Conservation (phyloP, 92 coral and sea anemone genomes). For the Parazoanthus atlanticus region DNA sequence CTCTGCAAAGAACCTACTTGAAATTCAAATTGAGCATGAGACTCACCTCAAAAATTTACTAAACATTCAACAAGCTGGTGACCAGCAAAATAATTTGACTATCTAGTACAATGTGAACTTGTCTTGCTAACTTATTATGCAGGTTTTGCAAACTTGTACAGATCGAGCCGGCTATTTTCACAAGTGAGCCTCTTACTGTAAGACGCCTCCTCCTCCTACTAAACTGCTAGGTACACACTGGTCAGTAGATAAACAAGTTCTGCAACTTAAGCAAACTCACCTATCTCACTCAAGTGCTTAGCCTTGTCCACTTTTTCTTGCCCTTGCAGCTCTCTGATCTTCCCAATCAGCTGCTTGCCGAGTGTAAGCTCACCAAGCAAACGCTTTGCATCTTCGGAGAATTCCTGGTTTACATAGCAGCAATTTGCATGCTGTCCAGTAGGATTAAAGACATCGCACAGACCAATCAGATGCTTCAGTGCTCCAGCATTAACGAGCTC, state of each 20-base stretch:
- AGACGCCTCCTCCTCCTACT: too few relatives aligned
- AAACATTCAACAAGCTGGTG: too few relatives aligned
- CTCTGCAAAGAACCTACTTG: too few relatives aligned
- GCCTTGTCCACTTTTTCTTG: slow-evolving; percentile 53
- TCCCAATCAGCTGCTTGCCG: slow-evolving; percentile 83
- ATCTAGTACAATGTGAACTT: too few relatives aligned
- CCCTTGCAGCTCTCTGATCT: slow-evolving; percentile 59
- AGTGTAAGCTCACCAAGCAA: slow-evolving; percentile 62
- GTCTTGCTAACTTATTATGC: too few relatives aligned
- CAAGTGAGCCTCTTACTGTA: too few relatives aligned
- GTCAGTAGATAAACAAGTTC: not conserved
- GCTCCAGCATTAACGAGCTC: slow-evolving; percentile 80
- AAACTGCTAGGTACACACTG: too few relatives aligned
- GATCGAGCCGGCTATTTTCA: too few relatives aligned
- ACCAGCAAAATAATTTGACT: too few relatives aligned
- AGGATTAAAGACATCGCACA: slow-evolving; percentile 78
- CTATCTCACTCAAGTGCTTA: slow-evolving; percentile 55
- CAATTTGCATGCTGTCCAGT: slow-evolving; percentile 78
- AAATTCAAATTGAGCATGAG: too few relatives aligned
- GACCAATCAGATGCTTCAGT: slow-evolving; percentile 69
- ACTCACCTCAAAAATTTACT: too few relatives aligned
- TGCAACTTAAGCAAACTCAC: slow-evolving; percentile 41
- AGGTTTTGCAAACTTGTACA: too few relatives aligned
- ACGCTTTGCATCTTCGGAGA: slow-evolving; percentile 57
- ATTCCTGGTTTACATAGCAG: slow-evolving; percentile 56